Conservation (phyloP, 2,113 vertebrate species). For the Zingel zingel region DNA sequence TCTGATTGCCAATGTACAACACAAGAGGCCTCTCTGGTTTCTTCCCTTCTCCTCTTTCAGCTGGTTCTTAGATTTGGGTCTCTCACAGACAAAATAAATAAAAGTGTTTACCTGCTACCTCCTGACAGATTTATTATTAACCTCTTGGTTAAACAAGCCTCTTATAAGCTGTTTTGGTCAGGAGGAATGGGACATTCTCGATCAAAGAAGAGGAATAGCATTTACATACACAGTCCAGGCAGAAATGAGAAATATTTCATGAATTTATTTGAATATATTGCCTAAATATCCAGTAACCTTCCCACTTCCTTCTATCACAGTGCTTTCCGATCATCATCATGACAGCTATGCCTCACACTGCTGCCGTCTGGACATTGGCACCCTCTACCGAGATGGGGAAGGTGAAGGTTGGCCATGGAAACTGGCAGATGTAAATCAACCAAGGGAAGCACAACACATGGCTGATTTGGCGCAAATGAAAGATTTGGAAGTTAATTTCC, state of each 20-base stretch:
- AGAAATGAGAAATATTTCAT: neutral
- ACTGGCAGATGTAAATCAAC: slow-evolving; percentile 52
- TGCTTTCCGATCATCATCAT: neutral
- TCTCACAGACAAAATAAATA: neutral
- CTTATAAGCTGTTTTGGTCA: neutral
- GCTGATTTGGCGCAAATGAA: slow-evolving; percentile 55
- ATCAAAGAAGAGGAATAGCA: neutral
- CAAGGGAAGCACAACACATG: slow-evolving; percentile 65
- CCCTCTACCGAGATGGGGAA: slow-evolving; percentile 35
- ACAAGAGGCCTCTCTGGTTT: neutral
- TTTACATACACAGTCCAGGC: neutral
- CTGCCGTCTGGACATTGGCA: slow-evolving; percentile 47
- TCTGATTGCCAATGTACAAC: neutral
- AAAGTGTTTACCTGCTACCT: neutral
- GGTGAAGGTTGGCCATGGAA: slow-evolving; percentile 60
- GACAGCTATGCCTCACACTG: slow-evolving; percentile 1
- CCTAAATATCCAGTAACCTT: neutral
- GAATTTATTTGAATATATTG: neutral
- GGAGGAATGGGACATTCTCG: neutral
- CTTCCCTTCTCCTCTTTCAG: neutral
- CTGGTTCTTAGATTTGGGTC: too few relatives aligned
- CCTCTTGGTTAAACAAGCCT: neutral
- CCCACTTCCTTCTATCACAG: neutral
- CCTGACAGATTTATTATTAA: neutral
- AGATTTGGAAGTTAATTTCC: slow-evolving; percentile 47